These are phyloP conservation scores for Shinisaurus crocodilurus DNA, from an alignment of 2,113 vertebrate species.

Conservation along the genomic window DNA sequence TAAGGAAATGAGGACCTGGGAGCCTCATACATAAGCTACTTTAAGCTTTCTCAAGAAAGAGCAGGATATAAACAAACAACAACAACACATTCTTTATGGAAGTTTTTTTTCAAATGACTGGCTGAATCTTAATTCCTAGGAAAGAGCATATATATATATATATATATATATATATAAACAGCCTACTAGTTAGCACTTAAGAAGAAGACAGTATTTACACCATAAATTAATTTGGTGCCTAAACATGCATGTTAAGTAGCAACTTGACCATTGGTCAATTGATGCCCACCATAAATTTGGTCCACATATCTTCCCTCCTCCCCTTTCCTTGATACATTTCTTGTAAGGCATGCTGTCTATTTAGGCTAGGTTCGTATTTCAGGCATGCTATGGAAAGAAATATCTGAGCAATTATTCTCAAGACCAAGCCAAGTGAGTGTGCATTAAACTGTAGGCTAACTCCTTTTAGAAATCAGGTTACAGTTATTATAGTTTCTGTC, in stretches of 20 bases:
- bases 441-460: neutral
- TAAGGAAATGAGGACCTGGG: neutral
- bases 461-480: neutral
- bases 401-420: constrained; percentile 1
- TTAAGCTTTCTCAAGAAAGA: neutral
- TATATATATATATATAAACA: neutral
- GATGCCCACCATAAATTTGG: neutral
- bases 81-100: neutral
- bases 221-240: constrained; percentile 23
- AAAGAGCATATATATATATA: constrained; percentile 27
- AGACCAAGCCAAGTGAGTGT: neutral
- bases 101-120: neutral
- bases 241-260: neutral
- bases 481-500: neutral
- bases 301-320: neutral
- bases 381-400: constrained; percentile 8
- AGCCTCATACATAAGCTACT: no score
- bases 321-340: neutral
- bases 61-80: neutral
- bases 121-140: neutral
- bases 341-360: neutral
- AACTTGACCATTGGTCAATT: constrained; percentile 28
- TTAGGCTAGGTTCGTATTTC: neutral
- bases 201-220: neutral
- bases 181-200: neutral